These are phyloP conservation scores for Scomber japonicus DNA, from an alignment of 2,113 vertebrate species.

Conservation along the genomic window DNA sequence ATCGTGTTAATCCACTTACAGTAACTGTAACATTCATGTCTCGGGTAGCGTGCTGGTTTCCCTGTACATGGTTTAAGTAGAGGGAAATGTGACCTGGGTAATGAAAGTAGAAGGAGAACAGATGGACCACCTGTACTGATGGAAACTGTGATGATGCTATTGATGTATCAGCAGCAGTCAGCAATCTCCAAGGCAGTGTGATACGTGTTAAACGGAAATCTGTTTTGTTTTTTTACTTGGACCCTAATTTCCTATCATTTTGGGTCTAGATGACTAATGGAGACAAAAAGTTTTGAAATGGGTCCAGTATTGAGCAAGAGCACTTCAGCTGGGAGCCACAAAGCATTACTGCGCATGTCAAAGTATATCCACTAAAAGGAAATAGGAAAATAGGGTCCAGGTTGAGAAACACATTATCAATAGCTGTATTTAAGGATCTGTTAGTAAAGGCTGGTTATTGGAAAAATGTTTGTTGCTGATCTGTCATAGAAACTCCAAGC, in stretches of 20 bases:
- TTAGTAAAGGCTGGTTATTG: conserved; percentile 31
- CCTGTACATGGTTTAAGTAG: conserved; percentile 15
- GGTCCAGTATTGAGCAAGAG: too few species aligned
- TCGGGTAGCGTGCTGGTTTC: background rate
- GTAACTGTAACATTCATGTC: conserved; percentile 15
- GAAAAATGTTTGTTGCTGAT: conserved; percentile 4
- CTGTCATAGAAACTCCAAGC: conserved; percentile 18
- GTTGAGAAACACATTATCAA: conserved; percentile 13
- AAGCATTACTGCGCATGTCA: too few species aligned
- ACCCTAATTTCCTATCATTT: too few species aligned
- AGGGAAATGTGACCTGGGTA: background rate
- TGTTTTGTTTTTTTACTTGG: too few species aligned
- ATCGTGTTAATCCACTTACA: conserved; percentile 7
- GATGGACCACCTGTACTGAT: conserved; percentile 35
- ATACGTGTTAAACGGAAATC: conserved; percentile 7
- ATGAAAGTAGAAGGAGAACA: conserved; percentile 26
- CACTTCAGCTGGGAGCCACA: too few species aligned
- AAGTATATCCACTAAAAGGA: too few species aligned
- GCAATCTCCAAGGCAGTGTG: conserved; percentile 11
- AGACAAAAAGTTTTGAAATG: too few species aligned
- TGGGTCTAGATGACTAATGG: too few species aligned
- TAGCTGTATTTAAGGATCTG: conserved; percentile 25
- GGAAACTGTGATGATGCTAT: conserved; percentile 7
- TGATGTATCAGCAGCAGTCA: conserved; percentile 32
- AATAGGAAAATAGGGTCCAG: too few species aligned